phyloP scores from a whole-genome alignment of 2,888 invertebrate genomes.

The Clunio marinus region DNA sequence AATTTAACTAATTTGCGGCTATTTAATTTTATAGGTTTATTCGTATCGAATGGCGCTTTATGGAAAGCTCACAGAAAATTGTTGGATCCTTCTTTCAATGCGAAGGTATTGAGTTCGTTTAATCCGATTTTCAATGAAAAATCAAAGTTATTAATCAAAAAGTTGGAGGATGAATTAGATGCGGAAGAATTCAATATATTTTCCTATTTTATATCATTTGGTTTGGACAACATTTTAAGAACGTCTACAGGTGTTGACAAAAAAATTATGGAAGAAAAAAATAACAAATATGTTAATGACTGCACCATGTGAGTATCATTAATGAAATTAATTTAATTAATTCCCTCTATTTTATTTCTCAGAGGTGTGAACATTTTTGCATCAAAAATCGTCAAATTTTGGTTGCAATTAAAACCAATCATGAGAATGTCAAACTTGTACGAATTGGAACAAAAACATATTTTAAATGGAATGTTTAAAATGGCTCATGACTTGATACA shows the following conservation, averaged over 20 bases:
- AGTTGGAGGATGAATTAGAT: not conserved
- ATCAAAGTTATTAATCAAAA: not conserved
- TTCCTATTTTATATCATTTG: not conserved
- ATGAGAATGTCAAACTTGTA: too few relatives aligned
- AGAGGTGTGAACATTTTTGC: too few relatives aligned
- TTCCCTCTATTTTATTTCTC: too few relatives aligned
- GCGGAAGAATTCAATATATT: not conserved
- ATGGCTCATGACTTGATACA: too few relatives aligned
- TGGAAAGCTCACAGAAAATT: not conserved
- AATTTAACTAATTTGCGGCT: too few relatives aligned
- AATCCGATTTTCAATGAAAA: not conserved
- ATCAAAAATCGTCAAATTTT: too few relatives aligned
- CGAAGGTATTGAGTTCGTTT: not conserved
- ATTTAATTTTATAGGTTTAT: too few relatives aligned
- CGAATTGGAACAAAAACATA: too few relatives aligned
- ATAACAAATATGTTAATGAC: not conserved
- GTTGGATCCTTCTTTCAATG: not conserved
- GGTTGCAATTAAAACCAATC: too few relatives aligned
- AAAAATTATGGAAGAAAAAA: not conserved
- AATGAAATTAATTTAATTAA: not conserved
- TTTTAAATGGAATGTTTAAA: too few relatives aligned
- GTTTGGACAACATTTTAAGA: not conserved
- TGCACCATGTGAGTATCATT: not conserved
- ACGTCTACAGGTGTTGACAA: not conserved
- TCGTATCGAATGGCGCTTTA: too few relatives aligned